Base-by-base conservation (phyloP, 2,797 vertebrate species). In the Brachymystax lenok region DNA sequence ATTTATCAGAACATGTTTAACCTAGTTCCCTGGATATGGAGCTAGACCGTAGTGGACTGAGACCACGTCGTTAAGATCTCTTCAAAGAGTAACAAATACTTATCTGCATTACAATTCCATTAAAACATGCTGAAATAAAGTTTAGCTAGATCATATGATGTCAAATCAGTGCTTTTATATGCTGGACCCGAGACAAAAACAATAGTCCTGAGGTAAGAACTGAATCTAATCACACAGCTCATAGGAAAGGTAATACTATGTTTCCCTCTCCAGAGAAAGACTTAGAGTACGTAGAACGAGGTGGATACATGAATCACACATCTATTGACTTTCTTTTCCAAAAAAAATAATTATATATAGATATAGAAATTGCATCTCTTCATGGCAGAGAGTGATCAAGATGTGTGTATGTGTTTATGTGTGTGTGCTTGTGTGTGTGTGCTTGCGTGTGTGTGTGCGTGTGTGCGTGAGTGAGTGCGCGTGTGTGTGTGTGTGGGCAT, bases 331-430 rank as follows among this genome's bases (percentile, higher is more conserved):
- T 21, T 10, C 12, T 24, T 24, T 24, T 21, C 59, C 21, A 61
- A 19, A 21, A 24, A 24, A 5, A 61, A 3, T 24, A 7, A 7
- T 6, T 19, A 61, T 21, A 61, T 19, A 21, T 21, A 35, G 7
- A 35, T 35, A 40, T 40, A 40, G 2, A 10, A 10, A 40, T 2
- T 40, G 40, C 8, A 40, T 40, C 8, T 40, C 8, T 10, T 40
- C 7, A 40, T 10, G 40, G 8, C 63, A 56, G 24, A 13, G 4
- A n/a, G 8, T 70, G 7, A 13, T 1, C 27, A 50, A 63, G 79
- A 68, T 73, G 59, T 61, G 30, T 73, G n/a, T 66, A 28, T 67
- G 64, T 67, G 64, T 67, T 28, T 33, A 8, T 67, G 64, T 67
- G 64, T 67, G 64, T 67, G 28, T 67, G 64, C 33, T 27, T 33